Conservation (phyloP, 2,888 invertebrate genomes). For the Archips crataeganus region DNA sequence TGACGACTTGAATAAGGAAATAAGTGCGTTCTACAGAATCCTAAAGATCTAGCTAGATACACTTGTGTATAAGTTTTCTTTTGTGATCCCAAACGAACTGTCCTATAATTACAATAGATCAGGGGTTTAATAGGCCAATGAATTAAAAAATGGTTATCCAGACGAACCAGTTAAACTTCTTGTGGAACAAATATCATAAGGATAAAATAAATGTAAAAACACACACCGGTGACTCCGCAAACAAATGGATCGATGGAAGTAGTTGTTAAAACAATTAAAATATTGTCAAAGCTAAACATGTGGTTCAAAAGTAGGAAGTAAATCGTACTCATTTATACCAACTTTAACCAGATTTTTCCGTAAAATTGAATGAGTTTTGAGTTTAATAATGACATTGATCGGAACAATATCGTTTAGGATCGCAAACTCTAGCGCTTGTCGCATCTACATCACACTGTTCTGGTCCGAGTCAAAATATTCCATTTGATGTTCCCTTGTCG, state of each 20-base stretch:
- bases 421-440: not conserved
- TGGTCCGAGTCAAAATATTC: slow-evolving; percentile 37
- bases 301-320: too few relatives aligned
- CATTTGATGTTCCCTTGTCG: slow-evolving; percentile 30
- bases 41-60: slow-evolving; percentile 8
- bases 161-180: too few relatives aligned
- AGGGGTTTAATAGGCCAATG: too few relatives aligned
- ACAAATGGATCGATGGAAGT: not conserved
- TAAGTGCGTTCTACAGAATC: slow-evolving; percentile 4
- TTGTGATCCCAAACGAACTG: not conserved
- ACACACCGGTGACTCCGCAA: not conserved
- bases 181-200: too few relatives aligned
- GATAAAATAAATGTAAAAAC: too few relatives aligned
- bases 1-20: slow-evolving; percentile 16
- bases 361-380: too few relatives aligned
- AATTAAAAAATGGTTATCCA: too few relatives aligned
- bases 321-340: too few relatives aligned
- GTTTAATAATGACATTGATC: not conserved
- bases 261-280: not conserved
- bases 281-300: not conserved
- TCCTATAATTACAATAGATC: too few relatives aligned
- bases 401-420: not conserved
- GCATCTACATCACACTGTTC: slow-evolving; percentile 22
- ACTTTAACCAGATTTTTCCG: too few relatives aligned
- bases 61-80: not conserved